Evolutionary conservation across 2,888 invertebrate species (phyloP), one percentile per base, ranked within the genome.

Genomic region (Tryphoninae sp.): DNA sequence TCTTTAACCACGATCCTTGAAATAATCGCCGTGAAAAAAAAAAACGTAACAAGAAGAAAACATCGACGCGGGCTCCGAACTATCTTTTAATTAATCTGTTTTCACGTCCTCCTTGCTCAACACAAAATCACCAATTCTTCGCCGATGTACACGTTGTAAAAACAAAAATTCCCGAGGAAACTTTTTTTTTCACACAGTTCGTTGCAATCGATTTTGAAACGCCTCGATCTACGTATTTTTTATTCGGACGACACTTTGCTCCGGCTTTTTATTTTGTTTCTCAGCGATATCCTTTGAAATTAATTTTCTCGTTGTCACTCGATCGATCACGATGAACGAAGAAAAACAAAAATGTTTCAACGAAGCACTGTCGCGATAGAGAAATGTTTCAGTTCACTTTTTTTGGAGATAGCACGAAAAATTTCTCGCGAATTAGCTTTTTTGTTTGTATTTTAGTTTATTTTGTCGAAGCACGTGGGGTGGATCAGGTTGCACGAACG

Each of bases 131-230:
- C 73, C n/a, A 53, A 75, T 55, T 64, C 53, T 55, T 49, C 11
- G n/a, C 49, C 23, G 42, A 19, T 58, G 45, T 45, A 58, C 79
- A 61, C 42, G 62, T 16, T 33, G 53, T 11, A 22, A 23, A 2
- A 72, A 61, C 33, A 45, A 45, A 26, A 58, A 74, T 58, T 42
- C 51, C 71, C 40, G 58, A 69, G 59, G 58, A 65, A 74, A n/a
- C 61, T 55, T 61, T 72, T 13, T 49, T 49, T 62, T 64, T 40
- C 64, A 13, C 72, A 75, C 72, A 80, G 76, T 76, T 67, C 42
- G 69, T 64, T 49, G n/a, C 6, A 23, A 61, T 51, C 23, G 19
- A 13, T 59, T 53, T 59, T 67, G 33, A 40, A 33, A 33, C 33
- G 33, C 4, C 33, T 33, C 33, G 33, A 33, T 33, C 33, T 3